phyloP scores from a whole-genome alignment of 2,888 invertebrate genomes.

The Urechis unicinctus region DNA sequence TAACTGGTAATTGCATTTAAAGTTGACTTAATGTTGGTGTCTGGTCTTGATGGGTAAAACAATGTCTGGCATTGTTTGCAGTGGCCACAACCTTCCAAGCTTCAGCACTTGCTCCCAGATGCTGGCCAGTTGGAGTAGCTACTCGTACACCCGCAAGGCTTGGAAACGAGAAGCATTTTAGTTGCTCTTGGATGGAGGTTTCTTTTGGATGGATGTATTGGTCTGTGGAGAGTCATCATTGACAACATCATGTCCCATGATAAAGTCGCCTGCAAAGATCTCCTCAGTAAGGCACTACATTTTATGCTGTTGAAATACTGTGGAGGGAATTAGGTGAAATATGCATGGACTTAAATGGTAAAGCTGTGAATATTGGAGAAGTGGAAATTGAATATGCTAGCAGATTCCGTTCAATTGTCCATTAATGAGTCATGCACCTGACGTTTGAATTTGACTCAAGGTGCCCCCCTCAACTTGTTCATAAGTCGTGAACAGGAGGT shows the following conservation, averaged over 20 bases:
- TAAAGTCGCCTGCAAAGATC: constrained; percentile 79
- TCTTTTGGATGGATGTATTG: constrained; percentile 81
- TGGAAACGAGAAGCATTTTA: constrained; percentile 86
- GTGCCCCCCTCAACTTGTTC: constrained; percentile 73
- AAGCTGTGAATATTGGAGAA: too few species aligned
- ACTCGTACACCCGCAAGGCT: constrained; percentile 79
- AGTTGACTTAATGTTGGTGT: too few species aligned
- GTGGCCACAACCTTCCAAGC: constrained; percentile 69
- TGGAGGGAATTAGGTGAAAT: too few species aligned
- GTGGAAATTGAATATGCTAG: too few species aligned
- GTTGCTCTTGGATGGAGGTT: constrained; percentile 68
- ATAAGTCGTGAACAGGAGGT: constrained; percentile 77
- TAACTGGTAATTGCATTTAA: too few species aligned
- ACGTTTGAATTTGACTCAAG: constrained; percentile 61
- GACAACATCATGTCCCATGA: constrained; percentile 91
- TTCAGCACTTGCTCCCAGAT: constrained; percentile 81
- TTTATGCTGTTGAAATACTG: too few species aligned
- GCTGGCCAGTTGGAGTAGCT: constrained; percentile 73
- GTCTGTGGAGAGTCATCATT: constrained; percentile 74
- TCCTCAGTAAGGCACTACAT: constrained; percentile 70
- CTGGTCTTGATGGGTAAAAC: background rate
- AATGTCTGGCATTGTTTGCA: too few species aligned
- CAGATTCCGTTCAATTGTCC: background rate
- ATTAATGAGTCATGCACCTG: too few species aligned
- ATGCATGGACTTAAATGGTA: too few species aligned